Base-by-base conservation (phyloP, 2,797 vertebrate species). In the Nyctibius grandis region DNA sequence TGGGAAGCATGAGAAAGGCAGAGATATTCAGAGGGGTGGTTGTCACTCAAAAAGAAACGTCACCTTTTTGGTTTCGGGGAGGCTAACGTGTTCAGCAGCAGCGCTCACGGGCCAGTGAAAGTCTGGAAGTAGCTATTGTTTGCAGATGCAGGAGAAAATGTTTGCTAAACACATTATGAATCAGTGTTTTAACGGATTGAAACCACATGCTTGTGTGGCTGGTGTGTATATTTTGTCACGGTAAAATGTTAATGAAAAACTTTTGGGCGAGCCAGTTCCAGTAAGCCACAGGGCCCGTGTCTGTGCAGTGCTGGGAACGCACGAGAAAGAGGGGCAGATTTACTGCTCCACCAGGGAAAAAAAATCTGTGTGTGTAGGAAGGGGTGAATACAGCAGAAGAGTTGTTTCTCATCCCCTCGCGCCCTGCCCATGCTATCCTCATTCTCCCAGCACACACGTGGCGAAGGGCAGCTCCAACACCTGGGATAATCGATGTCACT, bases 101-200 rank as follows among this genome's bases (percentile, higher is more conserved):
- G 68, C 3, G 1, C 42, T 38, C 70, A 26, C 0, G 18, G 93
- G 68, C 82, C 88, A 91, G 96, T 94, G 94, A 96, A 96, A 96
- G 95, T 90, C 89, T 93, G 85, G 93, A 51, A 93, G 95, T 73
- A 93, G 91, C 93, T 91, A 84, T 88, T 92, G 81, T 94, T 94
- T 95, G 93, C 96, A 91, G 95, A 93, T 94, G 88, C 85, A 74
- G 74, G 88, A 87, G 85, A 88, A 88, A 93, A 92, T 89, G 60
- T 95, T 97, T 96, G 89, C 93, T 94, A 91, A 96, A 94, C 89
- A 82, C 44, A 23, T 90, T 89, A 93, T 95, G 96, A 96, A 95
- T 96, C 96, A 87, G 93, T 57, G 74, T 87, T 93, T 77, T 51
- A 79, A 64, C 15, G 85, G 88, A 96, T 95, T 95, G 94, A 72